Conservation (phyloP, 2,113 vertebrate species). For the Mobula birostris region DNA sequence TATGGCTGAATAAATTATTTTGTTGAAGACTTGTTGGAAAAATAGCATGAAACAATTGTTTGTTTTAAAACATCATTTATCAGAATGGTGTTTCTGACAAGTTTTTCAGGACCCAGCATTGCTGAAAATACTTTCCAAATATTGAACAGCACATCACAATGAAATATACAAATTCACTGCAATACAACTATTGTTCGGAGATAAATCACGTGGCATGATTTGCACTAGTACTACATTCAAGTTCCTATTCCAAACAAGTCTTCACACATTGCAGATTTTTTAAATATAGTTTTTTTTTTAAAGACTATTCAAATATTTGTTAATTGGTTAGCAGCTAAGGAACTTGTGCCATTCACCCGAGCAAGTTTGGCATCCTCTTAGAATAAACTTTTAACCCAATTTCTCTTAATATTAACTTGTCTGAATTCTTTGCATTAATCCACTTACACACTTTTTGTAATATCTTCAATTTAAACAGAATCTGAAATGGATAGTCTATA, state of each 20-base stretch:
- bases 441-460: not conserved
- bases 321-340: not conserved
- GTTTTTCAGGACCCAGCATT: not conserved
- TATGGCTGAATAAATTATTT: conserved; percentile 29
- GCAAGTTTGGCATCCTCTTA: not conserved
- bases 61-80: not conserved
- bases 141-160: not conserved
- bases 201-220: not conserved
- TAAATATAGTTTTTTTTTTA: not conserved
- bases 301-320: not conserved
- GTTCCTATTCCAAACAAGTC: not conserved
- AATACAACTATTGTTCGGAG: not conserved
- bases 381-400: not conserved
- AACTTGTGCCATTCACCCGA: not conserved
- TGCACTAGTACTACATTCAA: not conserved
- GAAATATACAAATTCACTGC: not conserved
- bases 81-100: not conserved
- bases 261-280: not conserved
- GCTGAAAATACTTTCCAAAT: not conserved
- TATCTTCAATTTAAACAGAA: not conserved
- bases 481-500: not conserved
- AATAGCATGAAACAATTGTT: not conserved
- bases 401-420: not conserved
- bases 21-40: not conserved
- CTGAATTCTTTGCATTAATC: conserved; percentile 2